These are phyloP conservation scores for Cromileptes altivelis DNA, from an alignment of 2,113 vertebrate species.

Conservation along the genomic window DNA sequence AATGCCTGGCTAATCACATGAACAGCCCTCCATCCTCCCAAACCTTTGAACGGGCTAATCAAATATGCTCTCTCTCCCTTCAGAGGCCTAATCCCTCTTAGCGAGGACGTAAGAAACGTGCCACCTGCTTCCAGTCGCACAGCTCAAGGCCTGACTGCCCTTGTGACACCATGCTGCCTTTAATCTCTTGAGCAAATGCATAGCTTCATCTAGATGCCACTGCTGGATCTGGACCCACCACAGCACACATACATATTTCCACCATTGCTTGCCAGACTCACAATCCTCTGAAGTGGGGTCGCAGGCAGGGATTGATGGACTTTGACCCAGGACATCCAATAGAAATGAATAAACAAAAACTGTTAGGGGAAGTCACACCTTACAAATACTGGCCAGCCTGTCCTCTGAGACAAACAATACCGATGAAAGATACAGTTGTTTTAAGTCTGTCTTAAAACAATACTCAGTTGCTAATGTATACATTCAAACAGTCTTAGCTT, in stretches of 20 bases:
- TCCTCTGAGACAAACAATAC: neutral
- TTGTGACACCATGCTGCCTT: conserved; percentile 65
- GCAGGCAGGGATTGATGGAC: conserved; percentile 45
- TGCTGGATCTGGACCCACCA: conserved; percentile 18
- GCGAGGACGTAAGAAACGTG: conserved; percentile 65
- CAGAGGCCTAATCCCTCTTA: conserved; percentile 76
- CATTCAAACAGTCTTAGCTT: neutral
- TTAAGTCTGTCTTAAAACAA: neutral
- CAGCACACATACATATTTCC: conserved; percentile 6
- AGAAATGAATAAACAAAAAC: conserved; percentile 40
- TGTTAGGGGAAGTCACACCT: neutral
- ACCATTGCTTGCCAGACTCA: neutral
- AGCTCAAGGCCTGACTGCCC: conserved; percentile 60
- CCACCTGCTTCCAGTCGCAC: conserved; percentile 71
- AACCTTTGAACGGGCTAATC: conserved; percentile 64
- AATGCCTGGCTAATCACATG: conserved; percentile 68
- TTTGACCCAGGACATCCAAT: conserved; percentile 19
- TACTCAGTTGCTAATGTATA: neutral
- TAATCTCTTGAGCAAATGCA: conserved; percentile 73
- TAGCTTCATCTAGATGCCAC: conserved; percentile 40
- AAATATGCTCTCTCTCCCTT: conserved; percentile 63
- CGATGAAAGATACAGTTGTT: neutral
- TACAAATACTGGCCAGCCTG: neutral
- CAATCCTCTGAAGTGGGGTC: conserved; percentile 33
- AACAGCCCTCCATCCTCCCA: conserved; percentile 44